These are phyloP conservation scores for Hartigia nigra DNA, from an alignment of 2,888 invertebrate species.

Conservation along the genomic window DNA sequence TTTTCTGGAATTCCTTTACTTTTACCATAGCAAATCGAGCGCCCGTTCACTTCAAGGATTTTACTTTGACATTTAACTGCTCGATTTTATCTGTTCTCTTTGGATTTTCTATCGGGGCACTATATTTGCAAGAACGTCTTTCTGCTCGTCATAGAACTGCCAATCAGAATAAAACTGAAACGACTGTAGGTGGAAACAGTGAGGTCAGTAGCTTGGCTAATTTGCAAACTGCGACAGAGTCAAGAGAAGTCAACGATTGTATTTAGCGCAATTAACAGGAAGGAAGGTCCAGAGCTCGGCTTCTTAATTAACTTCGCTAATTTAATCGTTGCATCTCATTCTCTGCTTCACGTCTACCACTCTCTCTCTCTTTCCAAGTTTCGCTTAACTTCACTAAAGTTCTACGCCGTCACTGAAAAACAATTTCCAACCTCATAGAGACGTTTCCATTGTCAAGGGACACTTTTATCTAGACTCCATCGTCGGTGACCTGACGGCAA, in stretches of 20 bases:
- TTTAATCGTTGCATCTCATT: constrained; percentile 37
- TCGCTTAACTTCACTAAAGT: neutral
- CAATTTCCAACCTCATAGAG: no score
- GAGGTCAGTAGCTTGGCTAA: neutral
- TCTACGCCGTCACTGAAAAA: no score
- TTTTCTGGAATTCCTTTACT: neutral
- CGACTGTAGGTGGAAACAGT: neutral
- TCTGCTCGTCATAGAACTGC: neutral
- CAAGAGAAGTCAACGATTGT: no score
- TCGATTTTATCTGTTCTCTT: neutral
- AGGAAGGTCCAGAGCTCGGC: constrained; percentile 24
- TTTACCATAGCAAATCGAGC: neutral
- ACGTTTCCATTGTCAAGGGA: no score
- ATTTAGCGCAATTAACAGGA: constrained; percentile 33
- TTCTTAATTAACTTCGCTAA: constrained; percentile 48
- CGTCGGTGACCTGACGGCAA: no score
- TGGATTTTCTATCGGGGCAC: neutral
- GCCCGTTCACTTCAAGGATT: neutral
- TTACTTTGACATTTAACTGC: neutral
- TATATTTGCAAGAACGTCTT: neutral
- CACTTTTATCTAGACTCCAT: no score
- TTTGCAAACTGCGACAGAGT: no score
- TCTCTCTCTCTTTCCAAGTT: neutral
- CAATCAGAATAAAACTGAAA: neutral
- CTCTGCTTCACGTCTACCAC: neutral